These are phyloP conservation scores for Sinocyclocheilus anophthalmus DNA, from an alignment of 2,113 vertebrate genomes.

Conservation along the genomic window DNA sequence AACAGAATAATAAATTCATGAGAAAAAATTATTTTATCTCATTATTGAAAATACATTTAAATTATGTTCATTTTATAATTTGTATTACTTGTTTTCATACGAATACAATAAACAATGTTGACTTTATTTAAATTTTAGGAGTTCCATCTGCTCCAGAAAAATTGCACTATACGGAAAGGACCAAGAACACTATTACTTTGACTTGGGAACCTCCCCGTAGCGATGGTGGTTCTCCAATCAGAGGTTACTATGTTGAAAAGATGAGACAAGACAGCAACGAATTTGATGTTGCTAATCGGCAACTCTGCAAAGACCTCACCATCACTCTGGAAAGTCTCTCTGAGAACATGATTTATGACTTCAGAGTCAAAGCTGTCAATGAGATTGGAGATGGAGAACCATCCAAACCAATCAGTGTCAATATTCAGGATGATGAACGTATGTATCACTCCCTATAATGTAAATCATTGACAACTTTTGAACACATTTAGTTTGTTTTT, in stretches of 20 bases:
- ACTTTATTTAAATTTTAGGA: conserved; percentile 69
- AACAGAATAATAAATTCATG: neutral
- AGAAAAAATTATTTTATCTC: neutral
- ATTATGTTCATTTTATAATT: neutral
- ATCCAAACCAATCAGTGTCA: conserved; percentile 84
- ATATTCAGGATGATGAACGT: conserved; percentile 94
- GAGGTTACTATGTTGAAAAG: conserved; percentile 94
- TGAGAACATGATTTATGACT: conserved; percentile 91
- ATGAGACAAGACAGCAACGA: conserved; percentile 87
- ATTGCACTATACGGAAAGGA: conserved; percentile 87
- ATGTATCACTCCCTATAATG: conserved; percentile 50
- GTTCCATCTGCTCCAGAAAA: conserved; percentile 91
- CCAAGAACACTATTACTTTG: conserved; percentile 83
- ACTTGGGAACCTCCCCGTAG: conserved; percentile 89
- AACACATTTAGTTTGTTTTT: neutral
- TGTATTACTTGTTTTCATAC: neutral
- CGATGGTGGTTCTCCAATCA: conserved; percentile 89
- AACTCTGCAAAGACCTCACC: conserved; percentile 83
- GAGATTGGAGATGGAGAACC: conserved; percentile 89
- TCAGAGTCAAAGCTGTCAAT: conserved; percentile 93
- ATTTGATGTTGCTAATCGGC: conserved; percentile 87
- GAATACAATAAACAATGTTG: neutral
- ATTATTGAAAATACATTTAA: neutral
- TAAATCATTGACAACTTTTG: neutral
- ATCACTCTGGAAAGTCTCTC: conserved; percentile 87